Conservation (phyloP, 2,888 invertebrate species). For the Andrena hattorfiana region DNA sequence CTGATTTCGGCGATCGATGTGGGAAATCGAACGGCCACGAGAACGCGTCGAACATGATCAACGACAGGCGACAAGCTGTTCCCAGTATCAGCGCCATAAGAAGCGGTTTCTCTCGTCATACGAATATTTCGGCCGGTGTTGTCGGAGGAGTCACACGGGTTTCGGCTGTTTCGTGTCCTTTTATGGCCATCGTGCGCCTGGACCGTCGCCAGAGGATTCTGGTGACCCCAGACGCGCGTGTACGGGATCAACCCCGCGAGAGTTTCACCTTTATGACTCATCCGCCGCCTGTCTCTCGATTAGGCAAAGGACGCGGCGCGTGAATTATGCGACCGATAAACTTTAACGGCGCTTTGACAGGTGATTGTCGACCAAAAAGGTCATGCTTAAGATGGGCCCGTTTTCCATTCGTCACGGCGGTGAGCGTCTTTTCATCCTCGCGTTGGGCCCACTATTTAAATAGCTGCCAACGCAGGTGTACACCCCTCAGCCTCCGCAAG, state of each 20-base stretch:
- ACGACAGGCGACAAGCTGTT: slow-evolving; percentile 51
- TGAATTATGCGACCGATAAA: background rate
- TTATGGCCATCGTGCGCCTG: slow-evolving; percentile 42
- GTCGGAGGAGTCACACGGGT: slow-evolving; percentile 47
- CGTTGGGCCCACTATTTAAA: no score
- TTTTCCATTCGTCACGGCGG: background rate
- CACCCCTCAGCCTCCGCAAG: no score
- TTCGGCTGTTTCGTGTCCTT: slow-evolving; percentile 60
- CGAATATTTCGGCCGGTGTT: slow-evolving; percentile 48
- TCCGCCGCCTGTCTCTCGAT: slow-evolving; percentile 26
- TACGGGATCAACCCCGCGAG: slow-evolving; percentile 15
- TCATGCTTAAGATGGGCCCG: no score
- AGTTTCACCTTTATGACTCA: slow-evolving; percentile 35
- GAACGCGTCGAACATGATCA: slow-evolving; percentile 16
- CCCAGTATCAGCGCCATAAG: slow-evolving; percentile 52
- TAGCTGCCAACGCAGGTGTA: no score
- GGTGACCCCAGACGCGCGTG: slow-evolving; percentile 28
- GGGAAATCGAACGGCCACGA: background rate
- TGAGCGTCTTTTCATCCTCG: background rate
- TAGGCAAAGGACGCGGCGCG: slow-evolving; percentile 16
- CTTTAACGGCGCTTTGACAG: background rate
- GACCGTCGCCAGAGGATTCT: slow-evolving; percentile 36
- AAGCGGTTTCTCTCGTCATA: slow-evolving; percentile 53
- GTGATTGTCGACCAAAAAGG: background rate
- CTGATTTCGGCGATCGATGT: background rate